Evolutionary conservation across 1,140 invertebrate species (phyloP), one percentile per base, ranked within the genome.

Genomic region (Saccostrea cuccullata): DNA sequence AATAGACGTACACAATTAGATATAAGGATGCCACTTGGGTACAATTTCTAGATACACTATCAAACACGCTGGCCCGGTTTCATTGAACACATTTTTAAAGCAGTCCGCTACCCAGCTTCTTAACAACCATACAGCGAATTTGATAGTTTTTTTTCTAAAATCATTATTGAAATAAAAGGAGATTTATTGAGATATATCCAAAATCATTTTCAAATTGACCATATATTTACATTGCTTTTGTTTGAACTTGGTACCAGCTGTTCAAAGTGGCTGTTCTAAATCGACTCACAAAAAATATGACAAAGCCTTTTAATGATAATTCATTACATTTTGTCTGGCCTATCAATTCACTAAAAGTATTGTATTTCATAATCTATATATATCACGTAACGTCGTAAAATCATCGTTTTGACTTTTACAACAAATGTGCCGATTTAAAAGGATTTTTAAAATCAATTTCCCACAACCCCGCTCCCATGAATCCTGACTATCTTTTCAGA

Each of bases 281-380:
- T 77, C 70, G 70, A 77, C 70, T 15, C 26, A 77, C 26, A 77
- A 47, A 47, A 47, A 47, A 8, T 47, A 13, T 26, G 15, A 15
- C 30, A 5, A 15, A 36, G 70, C 23, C 3, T 15, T 77, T 77
- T 8, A 77, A 77, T 77, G 26, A 77, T 15, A 77, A 77, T 77
- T 77, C 26, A 36, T 77, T 15, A 77, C 26, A 77, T 30, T 36
- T 15, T 17, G 70, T 77, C 26, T 77, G 26, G 70, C 26, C 30
- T 73, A 73, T 73, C 30, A 77, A 77, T 77, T 9, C 11, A 77
- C 5, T 30, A 36, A 77, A 77, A 77, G 70, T 77, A 77, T 77
- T 30, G 26, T 30, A 36, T 77, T 77, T 30, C 70, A 9, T 77
- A 30, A 77, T 77, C 70, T 77, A 77, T 77, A 77, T 15, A 77